Evolutionary conservation across 2,113 vertebrate genomes (phyloP).

Genomic region (Tragulus kanchil): DNA sequence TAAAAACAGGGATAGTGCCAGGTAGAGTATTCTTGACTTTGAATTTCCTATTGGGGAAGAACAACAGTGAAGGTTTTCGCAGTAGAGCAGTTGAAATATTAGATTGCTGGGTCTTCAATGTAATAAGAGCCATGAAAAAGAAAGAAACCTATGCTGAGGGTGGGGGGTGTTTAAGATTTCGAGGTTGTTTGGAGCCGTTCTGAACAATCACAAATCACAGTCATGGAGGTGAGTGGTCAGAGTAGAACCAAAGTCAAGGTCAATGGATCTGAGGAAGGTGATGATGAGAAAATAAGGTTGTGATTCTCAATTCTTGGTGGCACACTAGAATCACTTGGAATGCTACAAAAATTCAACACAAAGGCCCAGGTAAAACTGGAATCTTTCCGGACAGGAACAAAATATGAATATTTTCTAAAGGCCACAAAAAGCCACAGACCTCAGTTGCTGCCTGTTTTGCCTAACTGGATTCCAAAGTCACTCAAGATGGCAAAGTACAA

Average conservation of each 20-base stretch:
- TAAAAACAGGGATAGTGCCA: not conserved
- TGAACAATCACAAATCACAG: not conserved
- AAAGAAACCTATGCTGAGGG: not conserved
- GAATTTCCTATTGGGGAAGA: not conserved
- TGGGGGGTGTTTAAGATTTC: not conserved
- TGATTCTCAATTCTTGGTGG: not conserved
- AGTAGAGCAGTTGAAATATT: not conserved
- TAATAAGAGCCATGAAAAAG: not conserved
- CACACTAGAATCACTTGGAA: not conserved
- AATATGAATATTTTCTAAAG: not conserved
- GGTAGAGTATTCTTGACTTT: not conserved
- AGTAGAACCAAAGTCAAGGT: not conserved
- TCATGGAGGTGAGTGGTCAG: not conserved
- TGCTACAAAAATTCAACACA: not conserved
- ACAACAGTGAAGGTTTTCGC: not conserved
- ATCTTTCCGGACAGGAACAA: not conserved
- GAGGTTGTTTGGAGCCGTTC: not conserved
- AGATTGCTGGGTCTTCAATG: not conserved
- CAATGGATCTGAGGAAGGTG: not conserved
- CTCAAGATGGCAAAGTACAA: not conserved
- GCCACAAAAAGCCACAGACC: not conserved
- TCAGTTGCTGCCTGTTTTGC: not conserved
- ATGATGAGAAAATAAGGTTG: not conserved
- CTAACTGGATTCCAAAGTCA: not conserved
- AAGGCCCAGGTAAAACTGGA: not conserved